Evolutionary conservation across 2,113 vertebrate genomes (phyloP).

Genomic region (Bufo gargarizans): DNA sequence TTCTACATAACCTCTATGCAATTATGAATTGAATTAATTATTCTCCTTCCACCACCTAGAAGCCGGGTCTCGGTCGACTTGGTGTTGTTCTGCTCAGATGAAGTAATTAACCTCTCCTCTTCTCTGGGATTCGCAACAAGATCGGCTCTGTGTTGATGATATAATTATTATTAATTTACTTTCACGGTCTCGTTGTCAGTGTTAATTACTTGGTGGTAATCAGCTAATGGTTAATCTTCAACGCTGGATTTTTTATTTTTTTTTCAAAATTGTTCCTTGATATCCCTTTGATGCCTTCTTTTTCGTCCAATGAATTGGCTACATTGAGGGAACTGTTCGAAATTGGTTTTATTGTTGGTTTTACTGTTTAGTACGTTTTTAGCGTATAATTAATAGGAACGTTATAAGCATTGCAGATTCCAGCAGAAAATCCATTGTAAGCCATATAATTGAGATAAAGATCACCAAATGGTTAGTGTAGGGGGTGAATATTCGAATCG

Average conservation of each 20-base stretch:
- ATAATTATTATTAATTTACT: conserved; percentile 88
- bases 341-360: neutral
- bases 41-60: conserved; percentile 73
- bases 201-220: conserved; percentile 90
- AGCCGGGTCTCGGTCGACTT: conserved; percentile 73
- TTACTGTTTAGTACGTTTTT: no score
- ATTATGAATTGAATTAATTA: conserved; percentile 84
- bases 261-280: conserved; percentile 65
- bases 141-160: conserved; percentile 79
- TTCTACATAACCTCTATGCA: conserved; percentile 73
- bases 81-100: conserved; percentile 75
- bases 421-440: no score
- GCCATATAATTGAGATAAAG: no score
- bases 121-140: conserved; percentile 80
- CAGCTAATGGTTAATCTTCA: conserved; percentile 85
- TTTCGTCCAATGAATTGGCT: neutral
- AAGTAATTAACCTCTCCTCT: conserved; percentile 88
- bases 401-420: no score
- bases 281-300: conserved; percentile 60
- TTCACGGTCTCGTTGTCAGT: conserved; percentile 80
- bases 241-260: conserved; percentile 72
- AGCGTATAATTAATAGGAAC: no score
- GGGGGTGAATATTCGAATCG: no score
- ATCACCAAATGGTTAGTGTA: no score
- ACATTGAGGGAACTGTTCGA: neutral